These are phyloP conservation scores for Catalaphyllia jardinei DNA, from an alignment of 64 coral and sea anemone species.

Conservation along the genomic window DNA sequence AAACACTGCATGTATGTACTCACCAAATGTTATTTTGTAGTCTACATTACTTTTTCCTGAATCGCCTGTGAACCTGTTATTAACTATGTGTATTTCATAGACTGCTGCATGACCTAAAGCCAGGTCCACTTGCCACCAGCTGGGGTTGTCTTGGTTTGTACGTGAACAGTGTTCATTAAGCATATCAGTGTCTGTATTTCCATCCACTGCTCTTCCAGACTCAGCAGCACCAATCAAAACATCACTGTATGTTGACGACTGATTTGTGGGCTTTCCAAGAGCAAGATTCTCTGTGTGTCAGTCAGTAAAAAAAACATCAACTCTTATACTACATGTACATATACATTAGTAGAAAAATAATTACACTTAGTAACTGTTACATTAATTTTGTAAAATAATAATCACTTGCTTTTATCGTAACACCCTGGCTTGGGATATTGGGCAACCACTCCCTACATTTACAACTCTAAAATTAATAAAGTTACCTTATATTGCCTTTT, in stretches of 20 bases:
- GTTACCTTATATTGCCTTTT: no score
- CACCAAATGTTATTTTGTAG: neutral
- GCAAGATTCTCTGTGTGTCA: constrained; percentile 9
- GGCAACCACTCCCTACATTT: no score
- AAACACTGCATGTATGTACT: neutral
- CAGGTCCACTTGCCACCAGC: neutral
- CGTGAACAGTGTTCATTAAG: neutral
- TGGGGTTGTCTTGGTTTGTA: neutral
- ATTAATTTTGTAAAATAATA: no score
- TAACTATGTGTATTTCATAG: neutral
- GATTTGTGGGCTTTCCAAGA: neutral
- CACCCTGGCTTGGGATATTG: no score
- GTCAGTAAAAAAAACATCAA: neutral
- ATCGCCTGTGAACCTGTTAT: neutral
- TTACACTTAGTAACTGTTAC: no score
- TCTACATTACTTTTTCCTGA: neutral
- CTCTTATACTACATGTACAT: neutral
- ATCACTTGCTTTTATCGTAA: no score
- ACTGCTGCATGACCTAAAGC: neutral
- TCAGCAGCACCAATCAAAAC: neutral
- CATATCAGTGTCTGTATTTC: neutral
- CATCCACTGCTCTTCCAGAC: constrained; percentile 24
- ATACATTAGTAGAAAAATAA: no score
- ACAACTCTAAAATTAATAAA: no score
- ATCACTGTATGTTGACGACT: neutral